phyloP scores from a whole-genome alignment of 2,797 vertebrate genomes.

The Vireo griseus region DNA sequence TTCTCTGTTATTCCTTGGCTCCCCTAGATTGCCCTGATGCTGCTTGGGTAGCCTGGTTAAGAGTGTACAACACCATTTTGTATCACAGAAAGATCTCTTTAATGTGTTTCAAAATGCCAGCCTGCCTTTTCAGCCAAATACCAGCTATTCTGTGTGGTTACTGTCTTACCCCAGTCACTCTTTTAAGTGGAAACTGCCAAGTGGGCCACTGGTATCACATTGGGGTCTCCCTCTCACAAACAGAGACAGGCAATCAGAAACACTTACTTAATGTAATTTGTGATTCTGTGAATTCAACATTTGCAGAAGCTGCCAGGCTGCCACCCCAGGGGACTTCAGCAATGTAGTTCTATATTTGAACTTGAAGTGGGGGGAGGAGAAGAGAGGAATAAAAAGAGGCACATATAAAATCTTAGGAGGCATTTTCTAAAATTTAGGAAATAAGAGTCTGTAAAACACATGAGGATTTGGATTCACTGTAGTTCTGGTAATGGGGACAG shows the following conservation, averaged over 20 bases:
- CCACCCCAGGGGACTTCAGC: background rate
- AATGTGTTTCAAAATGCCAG: background rate
- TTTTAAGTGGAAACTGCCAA: background rate
- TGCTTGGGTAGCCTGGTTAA: background rate
- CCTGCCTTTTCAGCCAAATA: background rate
- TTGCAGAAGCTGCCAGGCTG: conserved; percentile 5
- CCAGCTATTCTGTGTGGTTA: background rate
- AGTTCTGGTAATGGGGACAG: background rate
- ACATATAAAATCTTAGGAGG: background rate
- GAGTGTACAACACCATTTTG: background rate
- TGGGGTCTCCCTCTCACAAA: background rate
- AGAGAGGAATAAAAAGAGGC: background rate
- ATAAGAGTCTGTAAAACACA: background rate
- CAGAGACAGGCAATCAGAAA: background rate
- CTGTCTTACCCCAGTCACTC: background rate
- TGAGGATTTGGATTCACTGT: background rate
- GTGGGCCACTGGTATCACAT: background rate
- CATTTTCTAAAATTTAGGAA: background rate
- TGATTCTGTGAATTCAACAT: background rate
- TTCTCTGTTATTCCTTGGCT: background rate
- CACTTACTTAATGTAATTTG: background rate
- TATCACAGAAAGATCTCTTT: background rate
- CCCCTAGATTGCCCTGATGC: background rate
- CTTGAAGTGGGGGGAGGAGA: background rate
- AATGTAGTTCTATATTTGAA: conserved; percentile 10